Conservation (phyloP, 2,113 vertebrate species). For the Haemorhous mexicanus region DNA sequence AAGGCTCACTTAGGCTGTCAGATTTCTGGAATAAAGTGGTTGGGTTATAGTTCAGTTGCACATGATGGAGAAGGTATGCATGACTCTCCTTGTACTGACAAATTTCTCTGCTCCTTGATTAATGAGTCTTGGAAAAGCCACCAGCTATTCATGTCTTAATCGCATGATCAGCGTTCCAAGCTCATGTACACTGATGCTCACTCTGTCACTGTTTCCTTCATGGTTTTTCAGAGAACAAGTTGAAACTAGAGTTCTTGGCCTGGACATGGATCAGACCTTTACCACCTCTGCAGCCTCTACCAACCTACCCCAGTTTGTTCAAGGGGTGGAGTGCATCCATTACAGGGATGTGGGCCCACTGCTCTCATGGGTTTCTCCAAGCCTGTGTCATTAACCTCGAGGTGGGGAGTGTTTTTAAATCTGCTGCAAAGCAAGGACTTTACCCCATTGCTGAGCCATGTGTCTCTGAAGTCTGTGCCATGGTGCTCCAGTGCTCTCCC, state of each 20-base stretch:
- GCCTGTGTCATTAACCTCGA: not conserved
- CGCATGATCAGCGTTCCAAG: not conserved
- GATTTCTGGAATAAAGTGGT: not conserved
- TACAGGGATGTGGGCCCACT: not conserved
- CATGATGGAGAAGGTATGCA: not conserved
- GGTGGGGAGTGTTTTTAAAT: not conserved
- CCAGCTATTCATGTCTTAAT: not conserved
- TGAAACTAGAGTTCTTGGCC: not conserved
- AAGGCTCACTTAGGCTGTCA: not conserved
- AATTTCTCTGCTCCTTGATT: not conserved
- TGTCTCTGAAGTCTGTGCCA: not conserved
- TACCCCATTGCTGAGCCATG: not conserved
- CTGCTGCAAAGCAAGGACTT: not conserved
- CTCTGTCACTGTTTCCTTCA: not conserved
- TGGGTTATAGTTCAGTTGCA: not conserved
- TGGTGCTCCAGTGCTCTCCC: not conserved
- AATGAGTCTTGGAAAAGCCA: not conserved
- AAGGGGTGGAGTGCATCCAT: not conserved
- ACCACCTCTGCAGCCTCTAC: not conserved
- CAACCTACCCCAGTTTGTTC: accelerated
- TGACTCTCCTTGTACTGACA: not conserved
- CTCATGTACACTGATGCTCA: not conserved
- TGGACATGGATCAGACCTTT: not conserved
- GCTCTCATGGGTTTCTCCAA: not conserved
- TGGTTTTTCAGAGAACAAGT: not conserved